Conservation (phyloP, 2,113 vertebrate genomes). For the Zosterops japonicus region DNA sequence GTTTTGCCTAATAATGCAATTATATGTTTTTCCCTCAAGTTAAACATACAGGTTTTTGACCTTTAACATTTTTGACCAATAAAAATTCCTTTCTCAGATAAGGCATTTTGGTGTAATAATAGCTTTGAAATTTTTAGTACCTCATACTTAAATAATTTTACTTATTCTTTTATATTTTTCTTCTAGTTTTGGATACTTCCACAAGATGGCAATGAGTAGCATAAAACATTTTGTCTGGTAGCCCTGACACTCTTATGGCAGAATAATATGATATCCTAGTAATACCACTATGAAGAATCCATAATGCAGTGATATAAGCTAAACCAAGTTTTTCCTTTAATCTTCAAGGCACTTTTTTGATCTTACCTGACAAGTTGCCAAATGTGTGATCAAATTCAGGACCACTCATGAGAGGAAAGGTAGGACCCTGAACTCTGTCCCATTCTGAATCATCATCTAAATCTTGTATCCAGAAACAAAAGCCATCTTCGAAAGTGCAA, state of each 20-base stretch:
- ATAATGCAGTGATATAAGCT: neutral
- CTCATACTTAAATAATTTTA: neutral
- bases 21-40: neutral
- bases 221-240: neutral
- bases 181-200: neutral
- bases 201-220: neutral
- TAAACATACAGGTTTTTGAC: neutral
- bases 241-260: neutral
- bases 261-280: neutral
- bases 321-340: neutral
- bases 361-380: conserved; percentile 84
- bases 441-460: conserved; percentile 78
- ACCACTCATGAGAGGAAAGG: conserved; percentile 74
- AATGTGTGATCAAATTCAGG: conserved; percentile 88
- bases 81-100: neutral
- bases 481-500: conserved; percentile 85
- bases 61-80: neutral
- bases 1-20: neutral
- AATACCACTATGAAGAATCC: neutral
- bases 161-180: neutral
- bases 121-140: neutral
- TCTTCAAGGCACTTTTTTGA: neutral
- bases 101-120: neutral
- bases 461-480: conserved; percentile 89
- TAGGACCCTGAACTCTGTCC: conserved; percentile 73